Evolutionary conservation across 2,888 invertebrate genomes (phyloP), one percentile per base, ranked within the genome.

Genomic region (Lapara coniferarum): DNA sequence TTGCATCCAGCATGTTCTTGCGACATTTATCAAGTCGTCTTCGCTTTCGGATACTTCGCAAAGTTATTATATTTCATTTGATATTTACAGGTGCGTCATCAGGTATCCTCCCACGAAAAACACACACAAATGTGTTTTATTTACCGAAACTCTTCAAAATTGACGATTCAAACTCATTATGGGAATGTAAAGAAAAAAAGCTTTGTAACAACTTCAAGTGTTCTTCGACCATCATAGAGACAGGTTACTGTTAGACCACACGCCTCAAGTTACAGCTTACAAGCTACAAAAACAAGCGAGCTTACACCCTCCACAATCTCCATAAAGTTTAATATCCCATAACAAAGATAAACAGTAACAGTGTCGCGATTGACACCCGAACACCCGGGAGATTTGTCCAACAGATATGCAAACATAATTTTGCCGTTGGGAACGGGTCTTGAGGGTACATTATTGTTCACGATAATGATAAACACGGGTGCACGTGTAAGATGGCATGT

Each of bases 281-380:
- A 5, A 73, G 66, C 56, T 46, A 10, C 37, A 12, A 52, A 57
- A 70, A 58, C 49, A 63, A 49, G 3, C 63, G 6, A 63, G 12
- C 19, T 10, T 49, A 16, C 10, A 63, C 63, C 49, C 12, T 63
- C 6, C 13, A 19, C 4, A 10, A 0, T 49, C 10, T 2, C 0
- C n/a, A 46, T 75, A 84, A 72, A 71, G 75, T 72, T 68, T 46
- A 77, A 70, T 72, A 77, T 79, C 59, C 71, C 58, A 69, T 70
- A 14, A 72, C 69, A 72, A 30, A 75, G 74, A 72, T 71, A 77
- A 75, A 75, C 73, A 71, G 78, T 78, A 84, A 81, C 78, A 79
- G 81, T 82, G 85, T 81, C 79, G 77, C 82, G 82, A 84, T 86
- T 85, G 87, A 86, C 86, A 86, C 84, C 78, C 71, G 73, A 81